These are phyloP conservation scores for Orussus abietinus DNA, from an alignment of 1,140 invertebrate genomes.

Conservation along the genomic window DNA sequence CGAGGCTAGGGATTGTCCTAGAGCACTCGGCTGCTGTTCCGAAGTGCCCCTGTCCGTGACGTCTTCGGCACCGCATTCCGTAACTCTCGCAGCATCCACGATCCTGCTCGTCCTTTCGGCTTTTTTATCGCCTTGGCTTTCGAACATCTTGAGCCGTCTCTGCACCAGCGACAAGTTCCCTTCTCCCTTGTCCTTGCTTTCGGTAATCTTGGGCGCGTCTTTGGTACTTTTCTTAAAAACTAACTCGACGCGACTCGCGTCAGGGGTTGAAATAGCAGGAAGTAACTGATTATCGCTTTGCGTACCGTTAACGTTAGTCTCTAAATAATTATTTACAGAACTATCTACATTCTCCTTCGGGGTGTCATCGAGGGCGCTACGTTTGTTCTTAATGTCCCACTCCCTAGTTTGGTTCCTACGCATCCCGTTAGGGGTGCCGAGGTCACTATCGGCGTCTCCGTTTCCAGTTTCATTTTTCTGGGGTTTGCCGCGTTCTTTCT, in stretches of 20 bases:
- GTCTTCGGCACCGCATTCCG: conserved; percentile 5
- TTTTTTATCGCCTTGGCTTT: conserved; percentile 13
- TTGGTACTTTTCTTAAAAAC: conserved; percentile 38
- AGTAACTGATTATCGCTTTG: conserved; percentile 25
- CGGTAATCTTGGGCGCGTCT: conserved; percentile 22
- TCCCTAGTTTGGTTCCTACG: too few relatives aligned
- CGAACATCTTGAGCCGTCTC: conserved; percentile 38
- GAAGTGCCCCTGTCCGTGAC: neutral
- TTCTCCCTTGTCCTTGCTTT: conserved; percentile 10
- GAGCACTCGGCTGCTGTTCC: too few relatives aligned
- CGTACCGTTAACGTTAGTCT: conserved; percentile 23
- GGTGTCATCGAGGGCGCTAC: too few relatives aligned
- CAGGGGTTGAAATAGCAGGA: conserved; percentile 34
- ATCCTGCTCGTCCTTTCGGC: neutral
- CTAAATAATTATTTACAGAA: conserved; percentile 17
- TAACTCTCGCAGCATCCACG: neutral
- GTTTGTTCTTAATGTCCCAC: too few relatives aligned
- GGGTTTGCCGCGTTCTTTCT: too few relatives aligned
- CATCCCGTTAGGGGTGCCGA: too few relatives aligned
- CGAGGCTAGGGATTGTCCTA: too few relatives aligned
- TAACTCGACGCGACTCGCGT: conserved; percentile 26
- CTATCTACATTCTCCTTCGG: conserved; percentile 17
- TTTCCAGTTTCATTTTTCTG: too few relatives aligned
- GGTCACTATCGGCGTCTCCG: too few relatives aligned
- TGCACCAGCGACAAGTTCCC: conserved; percentile 32